Evolutionary conservation across 1,140 invertebrate species (phyloP).

Genomic region (Aphidius gifuensis): DNA sequence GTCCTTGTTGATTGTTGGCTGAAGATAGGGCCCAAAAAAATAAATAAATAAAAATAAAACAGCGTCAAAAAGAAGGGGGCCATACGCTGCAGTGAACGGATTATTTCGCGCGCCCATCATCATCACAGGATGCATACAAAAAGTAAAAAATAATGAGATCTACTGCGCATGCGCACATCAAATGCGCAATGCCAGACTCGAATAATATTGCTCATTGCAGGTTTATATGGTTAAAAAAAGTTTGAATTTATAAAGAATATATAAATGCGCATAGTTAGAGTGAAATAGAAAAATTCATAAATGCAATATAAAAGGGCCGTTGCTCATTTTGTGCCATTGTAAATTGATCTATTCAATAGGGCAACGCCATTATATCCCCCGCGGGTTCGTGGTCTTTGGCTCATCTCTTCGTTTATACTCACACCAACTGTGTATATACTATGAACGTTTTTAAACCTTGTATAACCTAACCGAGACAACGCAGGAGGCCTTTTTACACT

Average conservation of each 20-base stretch:
- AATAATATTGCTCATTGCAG: too few relatives aligned
- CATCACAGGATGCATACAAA: background rate
- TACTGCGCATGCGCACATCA: constrained; percentile 31
- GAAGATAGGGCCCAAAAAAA: too few relatives aligned
- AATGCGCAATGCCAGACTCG: constrained; percentile 7
- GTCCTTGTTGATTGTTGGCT: too few relatives aligned
- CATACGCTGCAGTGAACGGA: constrained; percentile 39
- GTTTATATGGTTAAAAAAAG: too few relatives aligned
- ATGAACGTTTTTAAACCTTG: background rate
- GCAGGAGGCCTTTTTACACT: constrained; percentile 24
- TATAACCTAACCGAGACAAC: constrained; percentile 6
- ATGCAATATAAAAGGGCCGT: constrained; percentile 23
- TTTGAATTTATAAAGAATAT: too few relatives aligned
- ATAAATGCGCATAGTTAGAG: too few relatives aligned
- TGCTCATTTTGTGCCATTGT: constrained; percentile 52
- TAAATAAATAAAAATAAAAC: background rate
- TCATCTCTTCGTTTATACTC: constrained; percentile 14
- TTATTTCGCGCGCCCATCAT: constrained; percentile 36
- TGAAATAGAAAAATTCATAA: constrained; percentile 8
- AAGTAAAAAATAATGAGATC: background rate
- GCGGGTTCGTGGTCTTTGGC: constrained; percentile 29
- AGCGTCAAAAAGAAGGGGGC: constrained; percentile 36
- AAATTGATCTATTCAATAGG: constrained; percentile 54
- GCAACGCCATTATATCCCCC: constrained; percentile 37
- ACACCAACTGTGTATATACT: constrained; percentile 22